Conservation (phyloP, 2,113 vertebrate species). For the Emberiza fucata region DNA sequence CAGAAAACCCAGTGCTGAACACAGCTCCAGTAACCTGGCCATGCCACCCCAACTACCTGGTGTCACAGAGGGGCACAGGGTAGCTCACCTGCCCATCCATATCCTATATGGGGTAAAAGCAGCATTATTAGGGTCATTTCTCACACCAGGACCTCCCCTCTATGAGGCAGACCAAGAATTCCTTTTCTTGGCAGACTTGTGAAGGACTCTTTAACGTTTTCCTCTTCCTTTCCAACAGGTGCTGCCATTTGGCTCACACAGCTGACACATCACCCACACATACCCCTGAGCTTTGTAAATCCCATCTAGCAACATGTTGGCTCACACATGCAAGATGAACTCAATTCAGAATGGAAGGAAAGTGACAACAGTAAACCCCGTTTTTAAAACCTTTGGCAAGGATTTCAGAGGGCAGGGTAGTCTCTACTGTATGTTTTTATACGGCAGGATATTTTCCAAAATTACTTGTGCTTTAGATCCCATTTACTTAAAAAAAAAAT, state of each 20-base stretch:
- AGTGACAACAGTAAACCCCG: not conserved
- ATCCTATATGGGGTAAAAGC: not conserved
- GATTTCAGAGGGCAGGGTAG: not conserved
- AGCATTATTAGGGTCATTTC: not conserved
- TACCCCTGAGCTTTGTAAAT: not conserved
- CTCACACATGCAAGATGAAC: not conserved
- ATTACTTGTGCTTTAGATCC: not conserved
- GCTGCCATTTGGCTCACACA: not conserved
- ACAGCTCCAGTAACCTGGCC: not conserved
- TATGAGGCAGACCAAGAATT: not conserved
- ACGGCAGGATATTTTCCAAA: not conserved
- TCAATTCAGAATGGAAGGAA: not conserved
- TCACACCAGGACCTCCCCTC: not conserved
- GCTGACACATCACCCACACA: not conserved
- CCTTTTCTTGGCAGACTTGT: not conserved
- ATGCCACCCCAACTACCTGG: not conserved
- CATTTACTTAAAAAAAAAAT: not conserved
- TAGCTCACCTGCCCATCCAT: not conserved
- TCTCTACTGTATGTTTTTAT: not conserved
- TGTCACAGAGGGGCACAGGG: not conserved
- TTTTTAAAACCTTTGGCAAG: not conserved
- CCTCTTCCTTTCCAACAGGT: not conserved
- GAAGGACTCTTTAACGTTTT: not conserved
- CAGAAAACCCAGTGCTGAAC: not conserved
- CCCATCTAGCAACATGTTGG: not conserved